Percentiles rank a stretch among this genome's conserved stretches.
phyloP scores from a whole-genome alignment of 2,888 invertebrate species.

The Erannis defoliaria region DNA sequence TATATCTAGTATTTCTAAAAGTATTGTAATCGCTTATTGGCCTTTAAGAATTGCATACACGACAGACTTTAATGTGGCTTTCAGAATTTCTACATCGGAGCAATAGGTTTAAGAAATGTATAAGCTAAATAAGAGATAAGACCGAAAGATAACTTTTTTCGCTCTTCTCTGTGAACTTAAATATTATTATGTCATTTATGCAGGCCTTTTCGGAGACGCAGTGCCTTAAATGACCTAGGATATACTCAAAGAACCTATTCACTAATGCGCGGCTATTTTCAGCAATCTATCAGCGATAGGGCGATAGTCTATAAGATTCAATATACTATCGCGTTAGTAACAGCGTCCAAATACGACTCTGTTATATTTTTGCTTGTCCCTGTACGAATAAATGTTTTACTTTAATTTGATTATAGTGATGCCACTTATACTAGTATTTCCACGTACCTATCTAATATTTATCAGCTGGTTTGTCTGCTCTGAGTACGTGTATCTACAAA shows the following conservation, averaged over 20 bases:
- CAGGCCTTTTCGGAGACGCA: background rate
- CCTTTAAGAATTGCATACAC: background rate
- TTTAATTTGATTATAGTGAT: background rate
- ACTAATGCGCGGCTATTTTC: constrained; percentile 13
- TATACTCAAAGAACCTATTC: constrained; percentile 4
- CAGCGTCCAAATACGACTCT: background rate
- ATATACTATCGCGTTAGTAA: background rate
- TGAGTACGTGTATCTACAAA: too few species aligned
- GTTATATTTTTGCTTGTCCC: constrained; percentile 1
- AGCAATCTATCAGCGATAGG: constrained; percentile 2
- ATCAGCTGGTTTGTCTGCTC: too few species aligned
- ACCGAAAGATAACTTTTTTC: too few species aligned
- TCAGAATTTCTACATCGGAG: too few species aligned
- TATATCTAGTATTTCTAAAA: constrained; percentile 1
- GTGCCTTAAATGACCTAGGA: constrained; percentile 16
- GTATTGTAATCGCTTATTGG: constrained; percentile 13
- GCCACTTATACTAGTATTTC: background rate
- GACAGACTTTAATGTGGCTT: background rate
- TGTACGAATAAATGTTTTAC: too few species aligned
- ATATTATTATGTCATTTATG: too few species aligned
- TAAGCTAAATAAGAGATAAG: too few species aligned
- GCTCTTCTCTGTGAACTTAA: too few species aligned
- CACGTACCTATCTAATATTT: too few species aligned
- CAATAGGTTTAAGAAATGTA: background rate
- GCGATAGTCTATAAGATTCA: background rate